A percentile compares a stretch with the other conserved stretches of the same genome.
phyloP scores from a whole-genome alignment of 2,888 invertebrate genomes.

The Amitus sp. region DNA sequence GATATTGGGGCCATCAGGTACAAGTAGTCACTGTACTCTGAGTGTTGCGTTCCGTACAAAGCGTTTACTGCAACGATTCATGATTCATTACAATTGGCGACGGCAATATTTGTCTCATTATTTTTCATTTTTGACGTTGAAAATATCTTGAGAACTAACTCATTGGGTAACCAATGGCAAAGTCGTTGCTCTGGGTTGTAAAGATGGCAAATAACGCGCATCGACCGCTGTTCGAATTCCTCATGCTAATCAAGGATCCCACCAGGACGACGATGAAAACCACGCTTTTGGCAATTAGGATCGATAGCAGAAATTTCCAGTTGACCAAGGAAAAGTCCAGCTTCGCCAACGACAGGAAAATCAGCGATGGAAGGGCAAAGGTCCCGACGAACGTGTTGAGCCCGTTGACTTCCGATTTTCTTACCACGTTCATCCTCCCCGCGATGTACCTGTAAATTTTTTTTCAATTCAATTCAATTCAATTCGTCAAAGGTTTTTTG shows the following conservation, averaged over 20 bases:
- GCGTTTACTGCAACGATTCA: conserved; percentile 85
- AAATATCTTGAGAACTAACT: conserved; percentile 71
- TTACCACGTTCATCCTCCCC: conserved; percentile 83
- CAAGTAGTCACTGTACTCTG: conserved; percentile 89
- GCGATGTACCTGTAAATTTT: conserved; percentile 77
- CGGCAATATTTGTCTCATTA: too few relatives aligned
- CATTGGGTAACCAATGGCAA: conserved; percentile 95
- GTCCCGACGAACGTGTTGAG: conserved; percentile 93
- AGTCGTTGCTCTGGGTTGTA: conserved; percentile 97
- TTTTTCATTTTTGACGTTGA: neutral
- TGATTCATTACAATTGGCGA: too few relatives aligned
- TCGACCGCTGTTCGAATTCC: conserved; percentile 83
- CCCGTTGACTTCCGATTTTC: conserved; percentile 87
- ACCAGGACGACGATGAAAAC: conserved; percentile 84
- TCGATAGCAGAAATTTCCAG: conserved; percentile 89
- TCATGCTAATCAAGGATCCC: conserved; percentile 81
- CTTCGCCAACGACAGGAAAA: conserved; percentile 89
- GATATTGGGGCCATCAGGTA: conserved; percentile 96
- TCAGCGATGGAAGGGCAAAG: conserved; percentile 91
- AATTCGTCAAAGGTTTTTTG: too few relatives aligned
- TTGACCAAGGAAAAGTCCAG: conserved; percentile 86
- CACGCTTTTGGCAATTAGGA: conserved; percentile 85
- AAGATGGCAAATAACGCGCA: conserved; percentile 95
- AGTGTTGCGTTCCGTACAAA: conserved; percentile 85
- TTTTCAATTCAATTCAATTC: too few relatives aligned